Evolutionary conservation across 2,113 vertebrate species (phyloP), one percentile per base, ranked within the genome.

Genomic region (Xenotilapia caudafasciata): DNA sequence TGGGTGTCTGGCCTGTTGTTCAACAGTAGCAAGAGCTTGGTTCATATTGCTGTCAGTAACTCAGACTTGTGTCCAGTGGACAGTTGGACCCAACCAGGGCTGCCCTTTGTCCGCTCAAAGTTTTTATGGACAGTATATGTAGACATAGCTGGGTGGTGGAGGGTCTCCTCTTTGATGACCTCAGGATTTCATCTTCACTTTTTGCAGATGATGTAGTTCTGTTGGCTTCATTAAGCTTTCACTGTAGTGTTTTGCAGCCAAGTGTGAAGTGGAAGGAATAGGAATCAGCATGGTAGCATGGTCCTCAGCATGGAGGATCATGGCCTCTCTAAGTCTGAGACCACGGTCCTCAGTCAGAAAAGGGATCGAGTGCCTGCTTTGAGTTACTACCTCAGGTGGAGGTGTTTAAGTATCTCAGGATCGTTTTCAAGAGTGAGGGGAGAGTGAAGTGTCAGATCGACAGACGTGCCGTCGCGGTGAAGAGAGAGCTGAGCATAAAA

Each of bases 391-490:
- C 33, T 65, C 60, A 21, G 33, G 60, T 65, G 10, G 60, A 38
- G 60, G 10, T 35, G 31, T 65, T 65, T 65, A 65, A 65, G 19
- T 12, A 65, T 65, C 31, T 65, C 6, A 65, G 60, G 31, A 38
- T 65, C 60, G 5, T 65, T 65, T 65, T 65, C 31, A 65, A 1
- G 31, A 38, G 31, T 38, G 60, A 12, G 31, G 4, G 60, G 31
- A 5, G 31, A 62, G 31, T 35, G 58, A n/a, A 65, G 31, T 13
- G 10, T 65, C 33, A n/a, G 60, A 65, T 65, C 4, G 31, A 38
- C 31, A 65, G 60, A 38, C 4, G 4, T 65, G 17, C 1, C 1
- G 3, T 65, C 3, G 0, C 10, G 4, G 31, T 65, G 6, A 65
- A 38, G 60, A 38, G 17, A 65, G 60, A 65, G 6, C 60, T 65